Evolutionary conservation across 2,797 vertebrate genomes (phyloP).

Genomic region (Helicolenus hilgendorfi): DNA sequence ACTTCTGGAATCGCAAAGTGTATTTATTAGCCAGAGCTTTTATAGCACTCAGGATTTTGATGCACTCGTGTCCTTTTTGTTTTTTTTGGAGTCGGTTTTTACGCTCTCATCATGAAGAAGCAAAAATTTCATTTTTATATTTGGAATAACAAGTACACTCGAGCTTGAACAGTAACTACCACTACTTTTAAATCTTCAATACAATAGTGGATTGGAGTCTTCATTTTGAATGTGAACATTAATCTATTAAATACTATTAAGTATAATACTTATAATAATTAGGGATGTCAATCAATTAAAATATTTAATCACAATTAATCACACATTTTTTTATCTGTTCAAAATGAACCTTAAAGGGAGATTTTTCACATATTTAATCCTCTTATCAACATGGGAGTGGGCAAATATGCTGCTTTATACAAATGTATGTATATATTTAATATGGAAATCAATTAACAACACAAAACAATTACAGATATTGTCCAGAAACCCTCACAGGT

Average conservation of each 20-base stretch:
- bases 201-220: neutral
- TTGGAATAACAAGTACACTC: neutral
- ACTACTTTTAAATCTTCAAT: neutral
- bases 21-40: neutral
- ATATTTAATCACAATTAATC: too few species aligned
- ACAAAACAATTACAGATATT: too few species aligned
- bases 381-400: too few species aligned
- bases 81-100: neutral
- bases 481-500: too few species aligned
- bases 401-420: too few species aligned
- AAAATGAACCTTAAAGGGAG: too few species aligned
- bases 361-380: too few species aligned
- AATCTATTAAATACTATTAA: neutral
- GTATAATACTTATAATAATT: neutral
- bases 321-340: too few species aligned
- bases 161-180: neutral
- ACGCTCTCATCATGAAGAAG: neutral
- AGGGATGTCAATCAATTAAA: too few species aligned
- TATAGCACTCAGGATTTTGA: neutral
- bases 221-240: neutral
- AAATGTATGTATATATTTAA: too few species aligned
- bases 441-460: too few species aligned
- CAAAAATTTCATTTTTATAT: neutral
- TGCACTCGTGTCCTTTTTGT: neutral
- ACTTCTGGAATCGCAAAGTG: neutral